phyloP scores from a whole-genome alignment of 2,888 invertebrate species.

The Volucella zonaria region DNA sequence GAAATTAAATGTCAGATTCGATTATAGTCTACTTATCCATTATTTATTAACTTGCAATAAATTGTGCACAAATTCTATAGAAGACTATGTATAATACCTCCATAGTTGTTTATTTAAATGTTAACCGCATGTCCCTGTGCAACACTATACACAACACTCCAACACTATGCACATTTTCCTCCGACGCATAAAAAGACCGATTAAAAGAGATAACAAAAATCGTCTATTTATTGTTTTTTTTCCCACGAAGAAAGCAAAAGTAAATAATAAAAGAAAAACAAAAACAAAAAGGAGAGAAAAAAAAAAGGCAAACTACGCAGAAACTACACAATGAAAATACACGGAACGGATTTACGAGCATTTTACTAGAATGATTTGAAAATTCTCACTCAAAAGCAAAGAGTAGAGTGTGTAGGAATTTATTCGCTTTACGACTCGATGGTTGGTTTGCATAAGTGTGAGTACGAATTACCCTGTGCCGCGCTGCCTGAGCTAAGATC shows the following conservation, averaged over 20 bases:
- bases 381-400: conserved; percentile 28
- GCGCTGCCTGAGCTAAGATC: too few relatives aligned
- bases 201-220: conserved; percentile 3
- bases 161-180: neutral
- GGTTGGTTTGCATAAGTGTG: too few relatives aligned
- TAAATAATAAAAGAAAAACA: conserved; percentile 16
- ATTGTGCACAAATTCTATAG: too few relatives aligned
- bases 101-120: too few relatives aligned
- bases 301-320: conserved; percentile 1
- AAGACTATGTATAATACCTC: too few relatives aligned
- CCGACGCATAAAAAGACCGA: neutral
- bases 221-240: neutral
- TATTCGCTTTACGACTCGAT: neutral
- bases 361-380: neutral
- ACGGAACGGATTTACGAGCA: neutral
- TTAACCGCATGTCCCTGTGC: too few relatives aligned
- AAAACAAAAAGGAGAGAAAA: conserved; percentile 6
- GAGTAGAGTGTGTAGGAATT: conserved; percentile 6
- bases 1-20: too few relatives aligned
- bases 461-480: too few relatives aligned
- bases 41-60: too few relatives aligned
- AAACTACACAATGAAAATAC: conserved; percentile 63
- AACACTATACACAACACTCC: too few relatives aligned
- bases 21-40: too few relatives aligned
- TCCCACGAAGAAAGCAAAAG: conserved; percentile 21